These are phyloP conservation scores for Orchesella flavescens DNA, from an alignment of 2,888 invertebrate genomes.

Conservation along the genomic window DNA sequence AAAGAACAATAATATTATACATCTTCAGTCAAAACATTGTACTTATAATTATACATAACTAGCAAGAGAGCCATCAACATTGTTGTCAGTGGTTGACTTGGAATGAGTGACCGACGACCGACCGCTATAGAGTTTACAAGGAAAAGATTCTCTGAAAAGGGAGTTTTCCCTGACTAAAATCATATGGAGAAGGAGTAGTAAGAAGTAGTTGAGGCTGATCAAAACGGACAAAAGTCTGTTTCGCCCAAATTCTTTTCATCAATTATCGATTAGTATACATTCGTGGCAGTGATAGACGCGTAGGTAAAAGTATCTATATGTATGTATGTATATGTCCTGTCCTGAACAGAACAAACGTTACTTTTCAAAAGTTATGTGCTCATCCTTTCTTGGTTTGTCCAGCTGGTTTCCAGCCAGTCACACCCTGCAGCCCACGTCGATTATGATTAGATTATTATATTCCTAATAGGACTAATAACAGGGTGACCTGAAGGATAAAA, in stretches of 20 bases:
- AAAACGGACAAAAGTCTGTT: slow-evolving; percentile 55
- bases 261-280: slow-evolving; percentile 64
- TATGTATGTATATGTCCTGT: not conserved
- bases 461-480: slow-evolving; percentile 63
- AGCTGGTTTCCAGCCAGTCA: slow-evolving; percentile 58
- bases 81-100: no score
- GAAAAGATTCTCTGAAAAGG: slow-evolving; percentile 48
- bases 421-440: slow-evolving; percentile 62
- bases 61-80: slow-evolving; percentile 10
- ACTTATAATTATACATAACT: slow-evolving; percentile 45
- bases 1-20: slow-evolving; percentile 46
- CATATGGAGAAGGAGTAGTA: not conserved
- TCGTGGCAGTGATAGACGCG: slow-evolving; percentile 44
- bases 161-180: slow-evolving; percentile 42
- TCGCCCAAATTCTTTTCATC: slow-evolving; percentile 65
- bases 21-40: slow-evolving; percentile 57
- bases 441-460: slow-evolving; percentile 64
- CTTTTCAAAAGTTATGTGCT: not conserved
- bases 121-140: no score
- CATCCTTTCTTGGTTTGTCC: slow-evolving; percentile 30
- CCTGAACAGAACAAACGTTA: not conserved
- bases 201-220: slow-evolving; percentile 27
- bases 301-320: no score
- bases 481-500: slow-evolving; percentile 42
- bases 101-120: not conserved